phyloP scores from a whole-genome alignment of 2,888 invertebrate species.

The Mactromeris polynyma region DNA sequence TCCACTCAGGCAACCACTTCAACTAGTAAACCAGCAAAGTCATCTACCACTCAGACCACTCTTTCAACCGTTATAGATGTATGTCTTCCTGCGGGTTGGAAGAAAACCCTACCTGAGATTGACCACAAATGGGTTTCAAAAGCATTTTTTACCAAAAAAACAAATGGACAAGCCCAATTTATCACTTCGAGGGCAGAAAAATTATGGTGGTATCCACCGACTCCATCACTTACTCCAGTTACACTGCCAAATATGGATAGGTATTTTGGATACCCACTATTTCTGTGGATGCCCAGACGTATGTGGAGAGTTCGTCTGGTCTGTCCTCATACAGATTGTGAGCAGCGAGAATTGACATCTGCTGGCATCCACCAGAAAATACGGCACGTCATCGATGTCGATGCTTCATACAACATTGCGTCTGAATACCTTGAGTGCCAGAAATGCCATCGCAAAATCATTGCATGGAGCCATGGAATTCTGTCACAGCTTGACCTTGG shows the following conservation, averaged over 20 bases:
- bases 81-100: constrained; percentile 39
- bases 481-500: constrained; percentile 69
- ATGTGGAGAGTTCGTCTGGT: constrained; percentile 47
- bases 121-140: constrained; percentile 62
- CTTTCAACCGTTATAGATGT: too few species aligned
- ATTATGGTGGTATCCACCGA: constrained; percentile 71
- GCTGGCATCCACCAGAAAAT: constrained; percentile 60
- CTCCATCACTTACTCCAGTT: constrained; percentile 35
- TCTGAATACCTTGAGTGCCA: constrained; percentile 64
- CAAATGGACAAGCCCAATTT: constrained; percentile 44
- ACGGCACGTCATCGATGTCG: constrained; percentile 68
- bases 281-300: constrained; percentile 62
- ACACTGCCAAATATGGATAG: constrained; percentile 41
- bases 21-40: too few species aligned
- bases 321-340: constrained; percentile 57
- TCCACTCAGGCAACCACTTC: too few species aligned
- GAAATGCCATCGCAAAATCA: constrained; percentile 47
- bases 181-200: constrained; percentile 7
- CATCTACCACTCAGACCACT: too few species aligned
- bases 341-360: constrained; percentile 40
- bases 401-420: constrained; percentile 68
- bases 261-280: constrained; percentile 62
- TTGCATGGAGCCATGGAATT: constrained; percentile 64
- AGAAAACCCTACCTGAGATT: constrained; percentile 42
- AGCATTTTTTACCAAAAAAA: constrained; percentile 46